Evolutionary conservation across 2,888 invertebrate genomes (phyloP).

Genomic region (Conops quadrifasciatus): DNA sequence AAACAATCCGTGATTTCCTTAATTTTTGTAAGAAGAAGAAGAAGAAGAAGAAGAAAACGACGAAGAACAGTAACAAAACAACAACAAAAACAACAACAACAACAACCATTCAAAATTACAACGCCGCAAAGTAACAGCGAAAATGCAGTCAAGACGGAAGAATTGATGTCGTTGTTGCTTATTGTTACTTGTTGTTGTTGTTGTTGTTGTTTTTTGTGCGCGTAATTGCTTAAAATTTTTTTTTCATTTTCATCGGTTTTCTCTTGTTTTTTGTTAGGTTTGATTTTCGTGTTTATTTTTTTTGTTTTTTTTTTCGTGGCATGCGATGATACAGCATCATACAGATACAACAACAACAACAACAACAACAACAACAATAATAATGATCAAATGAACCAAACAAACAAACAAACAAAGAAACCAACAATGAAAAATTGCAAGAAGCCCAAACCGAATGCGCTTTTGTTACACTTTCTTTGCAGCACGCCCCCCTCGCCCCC

Average conservation of each 20-base stretch:
- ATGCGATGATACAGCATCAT: constrained; percentile 57
- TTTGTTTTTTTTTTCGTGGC: constrained; percentile 59
- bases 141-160: not conserved
- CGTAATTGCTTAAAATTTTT: constrained; percentile 27
- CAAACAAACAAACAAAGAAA: not conserved
- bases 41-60: too few species aligned
- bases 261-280: not conserved
- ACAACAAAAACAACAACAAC: constrained; percentile 1
- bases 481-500: too few species aligned
- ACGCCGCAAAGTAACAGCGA: not conserved
- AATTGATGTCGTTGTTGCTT: constrained; percentile 10
- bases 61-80: not conserved
- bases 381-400: constrained; percentile 5
- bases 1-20: constrained; percentile 54
- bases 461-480: not conserved
- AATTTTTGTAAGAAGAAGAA: too few species aligned
- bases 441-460: not conserved
- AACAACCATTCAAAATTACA: not conserved
- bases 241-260: not conserved
- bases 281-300: constrained; percentile 59
- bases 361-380: constrained; percentile 24
- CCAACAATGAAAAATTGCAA: not conserved
- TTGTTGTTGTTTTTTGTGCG: constrained; percentile 14
- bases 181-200: constrained; percentile 28
- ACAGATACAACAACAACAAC: constrained; percentile 42